phyloP scores from a whole-genome alignment of 2,888 invertebrate species.

The Tuta absoluta region DNA sequence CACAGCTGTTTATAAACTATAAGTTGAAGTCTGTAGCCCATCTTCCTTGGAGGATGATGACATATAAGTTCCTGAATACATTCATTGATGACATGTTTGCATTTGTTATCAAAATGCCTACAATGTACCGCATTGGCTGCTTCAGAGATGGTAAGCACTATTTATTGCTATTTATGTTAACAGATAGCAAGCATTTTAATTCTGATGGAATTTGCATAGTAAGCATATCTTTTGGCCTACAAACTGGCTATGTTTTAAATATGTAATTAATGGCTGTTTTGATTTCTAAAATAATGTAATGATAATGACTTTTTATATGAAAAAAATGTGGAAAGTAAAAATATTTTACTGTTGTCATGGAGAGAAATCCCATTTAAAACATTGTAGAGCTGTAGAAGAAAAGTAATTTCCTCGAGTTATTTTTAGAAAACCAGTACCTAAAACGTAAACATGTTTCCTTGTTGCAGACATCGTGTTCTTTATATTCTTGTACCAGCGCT shows the following conservation, averaged over 20 bases:
- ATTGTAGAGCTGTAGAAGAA: too few species aligned
- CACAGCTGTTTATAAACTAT: slow-evolving; percentile 99
- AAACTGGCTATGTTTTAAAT: neutral
- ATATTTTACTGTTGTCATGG: too few species aligned
- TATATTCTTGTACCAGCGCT: slow-evolving; percentile 98
- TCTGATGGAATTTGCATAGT: neutral
- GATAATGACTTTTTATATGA: too few species aligned
- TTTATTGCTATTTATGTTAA: neutral
- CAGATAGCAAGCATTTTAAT: neutral
- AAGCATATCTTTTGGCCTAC: neutral
- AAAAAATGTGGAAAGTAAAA: too few species aligned
- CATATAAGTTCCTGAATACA: slow-evolving; percentile 99
- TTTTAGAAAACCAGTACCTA: neutral
- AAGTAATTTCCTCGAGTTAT: too few species aligned
- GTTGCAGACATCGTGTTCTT: slow-evolving; percentile 97
- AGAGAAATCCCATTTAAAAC: too few species aligned
- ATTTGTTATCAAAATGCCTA: slow-evolving; percentile 99
- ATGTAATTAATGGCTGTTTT: too few species aligned
- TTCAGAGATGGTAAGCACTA: slow-evolving; percentile 92
- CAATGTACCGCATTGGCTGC: slow-evolving; percentile 98
- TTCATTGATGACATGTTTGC: slow-evolving; percentile 99
- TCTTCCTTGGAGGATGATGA: slow-evolving; percentile 99
- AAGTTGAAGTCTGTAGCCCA: slow-evolving; percentile 99
- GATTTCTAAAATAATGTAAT: too few species aligned
- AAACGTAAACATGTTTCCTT: slow-evolving; percentile 32